These are phyloP conservation scores for Blastobasis adustella DNA, from an alignment of 2,888 invertebrate genomes.

Conservation along the genomic window DNA sequence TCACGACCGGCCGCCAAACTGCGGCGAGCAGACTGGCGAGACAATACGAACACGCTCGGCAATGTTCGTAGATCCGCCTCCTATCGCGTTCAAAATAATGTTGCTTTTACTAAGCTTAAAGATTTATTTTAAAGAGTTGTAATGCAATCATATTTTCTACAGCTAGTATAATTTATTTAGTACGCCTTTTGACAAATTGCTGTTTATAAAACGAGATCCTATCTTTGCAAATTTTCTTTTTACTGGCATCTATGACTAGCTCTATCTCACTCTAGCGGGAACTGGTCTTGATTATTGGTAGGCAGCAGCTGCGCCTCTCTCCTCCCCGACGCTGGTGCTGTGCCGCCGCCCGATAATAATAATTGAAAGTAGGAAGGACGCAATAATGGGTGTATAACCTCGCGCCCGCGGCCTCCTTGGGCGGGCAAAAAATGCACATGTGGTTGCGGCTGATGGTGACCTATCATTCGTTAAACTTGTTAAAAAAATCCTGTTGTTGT, in stretches of 20 bases:
- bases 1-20: constrained; percentile 72
- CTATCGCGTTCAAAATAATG: constrained; percentile 60
- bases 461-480: too few species aligned
- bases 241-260: constrained; percentile 20
- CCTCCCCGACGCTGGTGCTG: constrained; percentile 66
- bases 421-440: constrained; percentile 75
- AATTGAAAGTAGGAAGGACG: constrained; percentile 76
- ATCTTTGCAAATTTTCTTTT: too few species aligned
- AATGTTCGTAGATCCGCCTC: constrained; percentile 70
- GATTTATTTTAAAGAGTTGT: background rate
- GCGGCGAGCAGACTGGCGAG: constrained; percentile 65
- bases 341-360: constrained; percentile 73
- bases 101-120: constrained; percentile 25
- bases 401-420: constrained; percentile 75
- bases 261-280: constrained; percentile 53
- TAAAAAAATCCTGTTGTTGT: too few species aligned
- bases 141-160: background rate
- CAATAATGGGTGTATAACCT: constrained; percentile 76
- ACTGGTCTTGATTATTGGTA: constrained; percentile 75
- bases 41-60: constrained; percentile 49
- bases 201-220: too few species aligned
- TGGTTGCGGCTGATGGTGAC: constrained; percentile 22
- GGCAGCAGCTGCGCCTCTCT: constrained; percentile 76
- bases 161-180: too few species aligned
- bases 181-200: too few species aligned